Conservation (phyloP, 2,888 invertebrate genomes). For the Copidosoma aretas region DNA sequence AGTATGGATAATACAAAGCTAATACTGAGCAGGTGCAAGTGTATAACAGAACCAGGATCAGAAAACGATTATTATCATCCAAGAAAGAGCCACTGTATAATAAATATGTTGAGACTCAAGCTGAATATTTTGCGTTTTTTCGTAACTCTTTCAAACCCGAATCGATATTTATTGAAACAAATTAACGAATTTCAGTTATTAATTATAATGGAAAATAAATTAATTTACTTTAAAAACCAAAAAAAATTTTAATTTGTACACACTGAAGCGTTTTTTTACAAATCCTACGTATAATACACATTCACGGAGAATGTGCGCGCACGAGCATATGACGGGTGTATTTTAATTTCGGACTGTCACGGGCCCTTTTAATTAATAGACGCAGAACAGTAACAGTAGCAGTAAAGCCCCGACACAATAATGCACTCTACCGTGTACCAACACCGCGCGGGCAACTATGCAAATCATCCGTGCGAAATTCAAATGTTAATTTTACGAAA, state of each 20-base stretch:
- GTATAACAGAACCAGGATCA: too few relatives aligned
- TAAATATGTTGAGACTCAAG: too few relatives aligned
- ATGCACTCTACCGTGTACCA: constrained; percentile 12
- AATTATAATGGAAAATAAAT: too few relatives aligned
- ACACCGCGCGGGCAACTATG: constrained; percentile 15
- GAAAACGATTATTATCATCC: too few relatives aligned
- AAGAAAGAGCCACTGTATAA: too few relatives aligned
- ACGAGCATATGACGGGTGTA: constrained; percentile 43
- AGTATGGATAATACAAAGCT: too few relatives aligned
- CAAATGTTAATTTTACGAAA: constrained; percentile 22
- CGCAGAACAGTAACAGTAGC: background rate
- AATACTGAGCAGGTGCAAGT: too few relatives aligned
- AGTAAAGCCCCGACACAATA: constrained; percentile 2
- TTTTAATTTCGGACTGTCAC: constrained; percentile 45
- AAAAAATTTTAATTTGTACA: constrained; percentile 10
- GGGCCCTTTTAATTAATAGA: constrained; percentile 45
- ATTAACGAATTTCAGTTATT: too few relatives aligned
- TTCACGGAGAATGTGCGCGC: constrained; percentile 6
- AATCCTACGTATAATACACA: background rate
- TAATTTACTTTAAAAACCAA: background rate
- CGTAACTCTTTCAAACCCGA: too few relatives aligned
- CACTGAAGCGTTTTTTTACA: background rate
- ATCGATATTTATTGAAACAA: too few relatives aligned
- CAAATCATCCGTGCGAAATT: constrained; percentile 27
- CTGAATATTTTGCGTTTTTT: too few relatives aligned